These are phyloP conservation scores for Bombus sibiricus DNA, from an alignment of 1,140 invertebrate genomes.

Conservation along the genomic window DNA sequence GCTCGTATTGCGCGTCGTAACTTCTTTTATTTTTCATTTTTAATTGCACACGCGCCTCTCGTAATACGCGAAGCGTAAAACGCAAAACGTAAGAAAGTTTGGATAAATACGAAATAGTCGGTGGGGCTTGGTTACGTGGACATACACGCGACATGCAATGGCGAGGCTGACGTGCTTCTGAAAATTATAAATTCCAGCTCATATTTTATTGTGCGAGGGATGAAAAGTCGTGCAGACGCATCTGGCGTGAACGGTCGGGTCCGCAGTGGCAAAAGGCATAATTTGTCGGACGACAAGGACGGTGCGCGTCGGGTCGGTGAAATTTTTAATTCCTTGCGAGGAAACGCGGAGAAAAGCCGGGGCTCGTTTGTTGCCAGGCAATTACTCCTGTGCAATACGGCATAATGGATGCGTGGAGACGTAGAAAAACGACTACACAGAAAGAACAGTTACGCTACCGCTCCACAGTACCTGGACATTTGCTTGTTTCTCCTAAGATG, in stretches of 20 bases:
- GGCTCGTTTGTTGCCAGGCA: conserved; percentile 56
- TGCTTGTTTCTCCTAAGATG: neutral
- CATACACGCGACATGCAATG: neutral
- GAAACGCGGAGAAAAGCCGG: conserved; percentile 14
- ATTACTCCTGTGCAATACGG: conserved; percentile 47
- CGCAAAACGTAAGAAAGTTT: neutral
- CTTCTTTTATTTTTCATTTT: neutral
- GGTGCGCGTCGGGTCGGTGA: conserved; percentile 34
- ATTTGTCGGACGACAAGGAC: conserved; percentile 48
- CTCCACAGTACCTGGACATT: neutral
- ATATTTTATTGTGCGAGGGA: neutral
- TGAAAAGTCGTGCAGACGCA: neutral
- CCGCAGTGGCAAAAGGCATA: conserved; percentile 32
- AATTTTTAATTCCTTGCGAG: conserved; percentile 63
- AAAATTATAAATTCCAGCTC: conserved; percentile 20
- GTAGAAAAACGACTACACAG: neutral
- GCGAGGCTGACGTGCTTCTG: neutral
- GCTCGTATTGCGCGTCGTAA: too few relatives aligned
- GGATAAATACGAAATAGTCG: neutral
- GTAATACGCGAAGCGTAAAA: too few relatives aligned
- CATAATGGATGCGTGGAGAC: neutral
- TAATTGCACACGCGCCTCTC: neutral
- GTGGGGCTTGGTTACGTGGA: neutral
- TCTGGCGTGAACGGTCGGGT: conserved; percentile 24
- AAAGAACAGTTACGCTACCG: neutral